Evolutionary conservation across 1,140 invertebrate genomes (phyloP), one percentile per base, ranked within the genome.

Genomic region (Ectropis grisescens): DNA sequence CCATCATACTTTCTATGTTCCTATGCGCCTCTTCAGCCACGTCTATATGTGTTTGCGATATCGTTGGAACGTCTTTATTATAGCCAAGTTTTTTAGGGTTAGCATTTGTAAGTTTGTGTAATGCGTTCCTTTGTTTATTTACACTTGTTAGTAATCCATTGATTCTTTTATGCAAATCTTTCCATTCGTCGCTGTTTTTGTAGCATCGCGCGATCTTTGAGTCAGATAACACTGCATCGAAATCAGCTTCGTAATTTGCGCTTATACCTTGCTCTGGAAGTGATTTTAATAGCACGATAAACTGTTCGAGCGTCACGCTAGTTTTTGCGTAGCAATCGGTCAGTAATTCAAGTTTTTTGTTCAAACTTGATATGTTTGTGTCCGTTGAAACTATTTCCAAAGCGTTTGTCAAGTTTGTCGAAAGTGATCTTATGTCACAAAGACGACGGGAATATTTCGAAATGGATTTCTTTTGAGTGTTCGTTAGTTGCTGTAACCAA

Each of bases 241-340:
- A 70, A 22, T 75, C 50, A 13, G 66, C 58, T 41, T 68, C 65
- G 5, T 30, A 46, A 13, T 55, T 52, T 9, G 42, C 33, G 11
- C 39, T 51, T n/a, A 72, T 13, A 10, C 39, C 49, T 27, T 84
- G 71, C 40, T 65, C 66, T 9, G 89, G 89, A 49, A 85, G 87
- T 16, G 87, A 81, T 55, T 88, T 78, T 2, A 91, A 32, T 7
- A 89, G 72, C 0, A 89, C 42, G 37, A 82, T 47, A 16, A 88
- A 82, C 47, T 91, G 89, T 33, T 88, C 85, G 7, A 87, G 67
- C 15, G 84, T 58, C 34, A 84, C 79, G 36, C 76, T 60, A 14
- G 83, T 57, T 13, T 82, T 70, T 2, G 82, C 72, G 26, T 87
- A 64, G 11, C 86, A 61, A 31, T 84, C 66, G 11, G 75, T 81